Conservation (phyloP, 2,888 invertebrate species). For the Ectemnius cavifrons region DNA sequence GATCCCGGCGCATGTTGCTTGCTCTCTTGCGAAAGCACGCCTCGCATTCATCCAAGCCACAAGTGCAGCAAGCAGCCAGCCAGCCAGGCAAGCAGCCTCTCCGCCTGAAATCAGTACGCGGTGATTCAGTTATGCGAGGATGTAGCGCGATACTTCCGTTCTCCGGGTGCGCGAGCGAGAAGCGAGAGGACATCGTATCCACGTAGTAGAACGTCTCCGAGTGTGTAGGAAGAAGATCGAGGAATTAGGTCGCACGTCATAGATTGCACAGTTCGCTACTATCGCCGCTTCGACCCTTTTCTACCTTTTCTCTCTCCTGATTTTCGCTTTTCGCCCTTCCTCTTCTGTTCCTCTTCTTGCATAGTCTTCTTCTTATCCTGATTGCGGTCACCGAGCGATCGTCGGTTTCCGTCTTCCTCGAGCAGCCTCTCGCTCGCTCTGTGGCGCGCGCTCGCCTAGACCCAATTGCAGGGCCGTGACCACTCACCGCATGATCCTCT, state of each 20-base stretch:
- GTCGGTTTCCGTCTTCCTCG: slow-evolving; percentile 19
- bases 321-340: slow-evolving; percentile 2
- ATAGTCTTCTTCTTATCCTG: slow-evolving; percentile 19
- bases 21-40: slow-evolving; percentile 6
- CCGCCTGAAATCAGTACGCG: no score
- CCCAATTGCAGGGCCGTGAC: slow-evolving; percentile 59
- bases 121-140: not conserved
- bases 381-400: slow-evolving; percentile 1
- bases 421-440: slow-evolving; percentile 47
- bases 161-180: slow-evolving; percentile 16
- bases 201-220: slow-evolving; percentile 22
- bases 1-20: no score
- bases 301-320: not conserved
- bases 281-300: not conserved
- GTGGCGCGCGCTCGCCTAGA: slow-evolving; percentile 55
- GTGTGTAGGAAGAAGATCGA: slow-evolving; percentile 66
- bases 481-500: slow-evolving; percentile 17
- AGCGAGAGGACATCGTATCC: slow-evolving; percentile 7
- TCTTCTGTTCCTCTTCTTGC: slow-evolving; percentile 12
- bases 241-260: slow-evolving; percentile 72
- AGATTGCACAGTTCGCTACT: slow-evolving; percentile 61
- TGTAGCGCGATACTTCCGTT: slow-evolving; percentile 30
- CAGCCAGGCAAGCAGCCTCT: not conserved
- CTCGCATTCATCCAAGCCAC: slow-evolving; percentile 1
- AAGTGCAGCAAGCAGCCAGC: not conserved